Evolutionary conservation across 2,113 vertebrate genomes (phyloP).

Genomic region (Orycteropus afer): DNA sequence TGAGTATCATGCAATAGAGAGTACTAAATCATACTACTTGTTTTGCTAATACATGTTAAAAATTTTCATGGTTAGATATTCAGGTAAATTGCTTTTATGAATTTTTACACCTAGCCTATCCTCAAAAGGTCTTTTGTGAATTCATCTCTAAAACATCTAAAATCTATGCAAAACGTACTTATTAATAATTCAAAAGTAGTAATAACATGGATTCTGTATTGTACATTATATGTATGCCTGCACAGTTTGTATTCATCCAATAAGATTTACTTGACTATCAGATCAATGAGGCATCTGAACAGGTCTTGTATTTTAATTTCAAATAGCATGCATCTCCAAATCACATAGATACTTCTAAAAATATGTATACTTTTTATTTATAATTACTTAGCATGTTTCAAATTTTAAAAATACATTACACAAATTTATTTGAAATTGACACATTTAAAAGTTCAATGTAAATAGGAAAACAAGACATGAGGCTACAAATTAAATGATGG

Average conservation of each 20-base stretch:
- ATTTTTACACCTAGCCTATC: background rate
- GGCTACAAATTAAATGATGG: background rate
- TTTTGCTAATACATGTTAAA: background rate
- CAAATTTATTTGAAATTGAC: background rate
- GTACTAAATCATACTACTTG: background rate
- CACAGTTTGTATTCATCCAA: background rate
- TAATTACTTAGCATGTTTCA: background rate
- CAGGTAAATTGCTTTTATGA: slow-evolving; percentile 24
- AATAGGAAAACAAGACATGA: background rate
- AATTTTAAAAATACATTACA: slow-evolving; percentile 28
- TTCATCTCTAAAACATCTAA: slow-evolving; percentile 27
- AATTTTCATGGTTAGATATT: slow-evolving; percentile 13
- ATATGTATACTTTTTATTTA: background rate
- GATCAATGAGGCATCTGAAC: background rate
- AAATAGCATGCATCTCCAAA: background rate
- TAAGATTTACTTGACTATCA: background rate
- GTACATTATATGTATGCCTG: background rate
- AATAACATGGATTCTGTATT: background rate
- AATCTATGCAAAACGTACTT: background rate
- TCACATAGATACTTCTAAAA: background rate
- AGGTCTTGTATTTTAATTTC: background rate
- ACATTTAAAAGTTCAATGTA: background rate
- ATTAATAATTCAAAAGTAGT: slow-evolving; percentile 3
- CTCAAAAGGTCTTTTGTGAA: slow-evolving; percentile 3
- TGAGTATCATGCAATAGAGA: background rate